Percentiles rank a stretch among this genome's conserved stretches.
These are phyloP conservation scores for Brachyalestes nurse DNA, from an alignment of 2,797 vertebrate species.

Conservation along the genomic window DNA sequence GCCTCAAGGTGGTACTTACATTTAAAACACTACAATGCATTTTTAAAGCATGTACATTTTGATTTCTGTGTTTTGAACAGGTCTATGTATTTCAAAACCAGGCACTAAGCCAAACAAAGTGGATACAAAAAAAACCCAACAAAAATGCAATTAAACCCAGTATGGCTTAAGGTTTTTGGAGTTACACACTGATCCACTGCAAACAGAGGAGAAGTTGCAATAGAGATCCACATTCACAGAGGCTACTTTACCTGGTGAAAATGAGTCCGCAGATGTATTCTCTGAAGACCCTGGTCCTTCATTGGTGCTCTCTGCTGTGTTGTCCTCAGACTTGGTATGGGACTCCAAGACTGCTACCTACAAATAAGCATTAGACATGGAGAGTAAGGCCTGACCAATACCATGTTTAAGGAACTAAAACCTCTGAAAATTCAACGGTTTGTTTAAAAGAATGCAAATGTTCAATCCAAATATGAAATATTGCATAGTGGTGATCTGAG, in stretches of 20 bases:
- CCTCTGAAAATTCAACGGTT: neutral
- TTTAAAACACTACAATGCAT: too few relatives aligned
- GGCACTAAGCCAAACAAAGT: neutral
- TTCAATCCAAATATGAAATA: too few relatives aligned
- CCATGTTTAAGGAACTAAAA: too few relatives aligned
- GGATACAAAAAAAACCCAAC: neutral
- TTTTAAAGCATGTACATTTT: too few relatives aligned
- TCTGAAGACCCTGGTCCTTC: slow-evolving; percentile 61
- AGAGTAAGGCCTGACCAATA: neutral
- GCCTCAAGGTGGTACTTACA: too few relatives aligned
- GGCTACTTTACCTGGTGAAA: slow-evolving; percentile 66
- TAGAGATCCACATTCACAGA: neutral
- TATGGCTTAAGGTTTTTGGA: neutral
- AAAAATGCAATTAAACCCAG: neutral
- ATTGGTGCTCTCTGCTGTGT: slow-evolving; percentile 58
- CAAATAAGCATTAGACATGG: slow-evolving; percentile 51
- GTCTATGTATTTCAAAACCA: neutral
- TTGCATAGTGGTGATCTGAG: too few relatives aligned
- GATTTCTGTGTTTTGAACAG: neutral
- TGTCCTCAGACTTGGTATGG: slow-evolving; percentile 38
- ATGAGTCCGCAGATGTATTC: slow-evolving; percentile 73
- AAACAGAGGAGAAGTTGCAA: neutral
- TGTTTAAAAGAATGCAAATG: neutral
- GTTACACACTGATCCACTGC: too few relatives aligned
- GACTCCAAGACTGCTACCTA: slow-evolving; percentile 81